These are phyloP conservation scores for Neoniphon sammara DNA, from an alignment of 2,797 vertebrate species.

Conservation along the genomic window DNA sequence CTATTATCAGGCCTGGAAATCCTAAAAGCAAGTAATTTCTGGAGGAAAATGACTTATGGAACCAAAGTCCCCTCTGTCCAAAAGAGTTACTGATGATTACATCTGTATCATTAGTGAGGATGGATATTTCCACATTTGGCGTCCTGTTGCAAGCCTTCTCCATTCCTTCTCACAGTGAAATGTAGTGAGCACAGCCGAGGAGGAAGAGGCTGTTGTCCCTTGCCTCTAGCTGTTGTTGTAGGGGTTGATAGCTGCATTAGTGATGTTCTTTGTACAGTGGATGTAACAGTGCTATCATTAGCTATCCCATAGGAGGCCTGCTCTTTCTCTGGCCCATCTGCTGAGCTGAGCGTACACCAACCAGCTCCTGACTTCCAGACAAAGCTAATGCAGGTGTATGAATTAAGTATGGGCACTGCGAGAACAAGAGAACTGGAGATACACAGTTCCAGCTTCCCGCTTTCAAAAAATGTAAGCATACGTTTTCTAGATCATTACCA, in stretches of 20 bases:
- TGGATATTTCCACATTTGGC: conserved; percentile 46
- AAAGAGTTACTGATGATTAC: conserved; percentile 66
- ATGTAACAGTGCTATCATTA: conserved; percentile 62
- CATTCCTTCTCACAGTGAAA: conserved; percentile 42
- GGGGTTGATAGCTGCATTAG: conserved; percentile 58
- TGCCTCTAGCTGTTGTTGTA: conserved; percentile 44
- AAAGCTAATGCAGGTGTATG: conserved; percentile 31
- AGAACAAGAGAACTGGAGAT: conserved; percentile 3
- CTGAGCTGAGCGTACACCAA: conserved; percentile 35
- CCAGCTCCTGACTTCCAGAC: conserved; percentile 34
- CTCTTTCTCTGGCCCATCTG: conserved; percentile 60
- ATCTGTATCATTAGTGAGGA: conserved; percentile 69
- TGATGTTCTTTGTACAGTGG: conserved; percentile 53
- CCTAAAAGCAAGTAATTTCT: conserved; percentile 68
- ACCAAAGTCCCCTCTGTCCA: conserved; percentile 55
- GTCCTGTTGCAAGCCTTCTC: conserved; percentile 33
- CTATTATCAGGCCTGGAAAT: conserved; percentile 65
- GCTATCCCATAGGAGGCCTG: conserved; percentile 44
- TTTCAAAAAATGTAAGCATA: conserved; percentile 29
- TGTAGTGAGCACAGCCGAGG: conserved; percentile 29
- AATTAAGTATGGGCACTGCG: conserved; percentile 32
- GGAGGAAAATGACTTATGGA: conserved; percentile 64
- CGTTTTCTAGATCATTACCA: conserved; percentile 29
- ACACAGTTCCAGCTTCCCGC: conserved; percentile 16
- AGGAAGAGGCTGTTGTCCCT: conserved; percentile 18